Evolutionary conservation across 1,140 invertebrate species (phyloP).

Genomic region (Microvelia longipes): DNA sequence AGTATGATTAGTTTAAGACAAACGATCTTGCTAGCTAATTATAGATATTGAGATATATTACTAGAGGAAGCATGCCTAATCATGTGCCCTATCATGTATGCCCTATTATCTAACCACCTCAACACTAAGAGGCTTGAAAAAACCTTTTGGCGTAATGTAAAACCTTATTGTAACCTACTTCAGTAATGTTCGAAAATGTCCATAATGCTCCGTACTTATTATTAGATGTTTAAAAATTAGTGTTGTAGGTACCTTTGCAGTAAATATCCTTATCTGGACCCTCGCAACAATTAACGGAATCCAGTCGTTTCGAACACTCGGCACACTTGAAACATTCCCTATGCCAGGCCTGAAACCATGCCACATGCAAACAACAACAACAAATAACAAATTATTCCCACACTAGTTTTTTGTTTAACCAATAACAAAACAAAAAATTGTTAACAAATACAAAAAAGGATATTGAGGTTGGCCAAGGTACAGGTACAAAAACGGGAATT

Average conservation of each 20-base stretch:
- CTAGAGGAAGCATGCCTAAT: too few species aligned
- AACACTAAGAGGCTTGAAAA: background rate
- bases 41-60: too few species aligned
- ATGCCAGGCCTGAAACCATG: conserved; percentile 56
- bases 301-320: conserved; percentile 83
- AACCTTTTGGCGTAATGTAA: too few species aligned
- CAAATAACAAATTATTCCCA: background rate
- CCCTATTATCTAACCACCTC: background rate
- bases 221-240: too few species aligned
- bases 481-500: too few species aligned
- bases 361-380: conserved; percentile 13
- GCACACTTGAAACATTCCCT: conserved; percentile 90
- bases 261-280: conserved; percentile 92
- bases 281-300: conserved; percentile 90
- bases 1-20: too few species aligned
- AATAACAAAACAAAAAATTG: background rate
- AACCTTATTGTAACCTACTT: too few species aligned
- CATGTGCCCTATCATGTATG: too few species aligned
- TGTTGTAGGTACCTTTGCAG: conserved; percentile 68
- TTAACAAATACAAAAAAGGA: background rate
- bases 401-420: background rate
- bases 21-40: too few species aligned
- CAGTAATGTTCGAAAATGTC: too few species aligned
- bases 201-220: too few species aligned
- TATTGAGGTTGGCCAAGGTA: too few species aligned